Evolutionary conservation across 1,140 invertebrate species (phyloP), one percentile per base, ranked within the genome.

Genomic region (Drosophila nannoptera): DNA sequence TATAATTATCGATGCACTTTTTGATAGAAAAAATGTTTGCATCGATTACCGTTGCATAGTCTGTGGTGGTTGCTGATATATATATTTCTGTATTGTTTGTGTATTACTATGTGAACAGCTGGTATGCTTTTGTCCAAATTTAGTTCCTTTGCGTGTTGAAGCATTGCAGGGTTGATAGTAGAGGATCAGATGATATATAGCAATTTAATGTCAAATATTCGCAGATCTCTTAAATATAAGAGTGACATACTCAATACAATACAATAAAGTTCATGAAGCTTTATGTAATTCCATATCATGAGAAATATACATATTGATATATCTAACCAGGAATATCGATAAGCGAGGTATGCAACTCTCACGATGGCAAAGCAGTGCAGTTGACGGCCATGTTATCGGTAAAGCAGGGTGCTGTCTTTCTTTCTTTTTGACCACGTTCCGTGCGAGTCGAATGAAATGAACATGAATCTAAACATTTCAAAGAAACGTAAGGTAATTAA

Each of bases 401-500:
- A 78, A 81, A 50, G 78, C 75, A 64, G 76, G 36, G 50, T 46
- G 60, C 40, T 64, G 53, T 87, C 83, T 73, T 78, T 89, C 82
- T 89, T 89, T 88, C 87, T 86, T 81, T 87, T 82, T 77, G 74
- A 89, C 87, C 87, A 89, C 87, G 87, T 89, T 89, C 87, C 75
- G 78, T 84, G 77, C 81, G 78, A 88, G 86, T 77, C 71, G 87
- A 88, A 73, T 78, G 68, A 86, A 81, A 87, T 87, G 86, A 90
- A 90, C 76, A 90, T 91, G 90, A 90, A 88, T 80, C 80, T 90
- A 60, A 84, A 90, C 74, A 90, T 91, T 89, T 90, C 90, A 46
- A 91, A 91, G 89, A 91, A 91, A 90, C 90, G 90, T 75, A 91
- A 91, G 90, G 90, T 91, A 90, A 90, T 62, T 86, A 71, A 43